Evolutionary conservation across 2,888 invertebrate genomes (phyloP).

Genomic region (Malachius bipustulatus): DNA sequence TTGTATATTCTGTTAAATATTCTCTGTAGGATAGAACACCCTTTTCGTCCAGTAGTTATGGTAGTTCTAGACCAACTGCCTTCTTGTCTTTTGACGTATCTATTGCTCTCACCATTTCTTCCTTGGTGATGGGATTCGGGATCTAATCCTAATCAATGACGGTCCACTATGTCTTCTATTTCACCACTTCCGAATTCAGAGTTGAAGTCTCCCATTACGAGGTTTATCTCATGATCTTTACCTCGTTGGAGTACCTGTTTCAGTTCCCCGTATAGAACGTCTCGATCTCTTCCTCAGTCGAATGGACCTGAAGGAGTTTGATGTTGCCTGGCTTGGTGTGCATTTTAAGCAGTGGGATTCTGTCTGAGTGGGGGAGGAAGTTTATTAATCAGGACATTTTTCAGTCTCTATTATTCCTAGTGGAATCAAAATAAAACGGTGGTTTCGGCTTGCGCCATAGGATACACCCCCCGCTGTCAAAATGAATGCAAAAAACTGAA

Average conservation of each 20-base stretch:
- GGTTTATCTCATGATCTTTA: conserved; percentile 8
- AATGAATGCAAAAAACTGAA: no score
- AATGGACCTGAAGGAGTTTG: conserved; percentile 9
- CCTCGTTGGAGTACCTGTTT: conserved; percentile 1
- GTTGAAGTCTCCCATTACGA: conserved; percentile 7
- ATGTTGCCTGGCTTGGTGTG: conserved; percentile 8
- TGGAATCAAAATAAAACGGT: no score
- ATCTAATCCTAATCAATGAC: conserved; percentile 2
- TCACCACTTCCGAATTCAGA: conserved; percentile 5
- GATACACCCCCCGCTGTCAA: no score
- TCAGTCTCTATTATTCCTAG: no score
- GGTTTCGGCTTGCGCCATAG: no score
- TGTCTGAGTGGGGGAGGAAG: conserved; percentile 6
- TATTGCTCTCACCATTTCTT: no score
- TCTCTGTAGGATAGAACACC: conserved; percentile 7
- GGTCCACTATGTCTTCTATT: conserved; percentile 5
- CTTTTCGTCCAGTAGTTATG: conserved; percentile 9
- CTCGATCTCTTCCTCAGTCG: conserved; percentile 8
- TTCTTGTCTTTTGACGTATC: conserved; percentile 2
- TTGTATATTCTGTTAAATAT: conserved; percentile 10
- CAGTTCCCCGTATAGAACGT: conserved; percentile 7
- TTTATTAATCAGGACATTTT: conserved; percentile 6
- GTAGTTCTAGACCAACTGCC: conserved; percentile 8
- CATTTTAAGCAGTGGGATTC: conserved; percentile 7
- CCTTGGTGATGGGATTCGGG: no score